Conservation (phyloP, 1,140 invertebrate species). For the Drosophila asahinai region DNA sequence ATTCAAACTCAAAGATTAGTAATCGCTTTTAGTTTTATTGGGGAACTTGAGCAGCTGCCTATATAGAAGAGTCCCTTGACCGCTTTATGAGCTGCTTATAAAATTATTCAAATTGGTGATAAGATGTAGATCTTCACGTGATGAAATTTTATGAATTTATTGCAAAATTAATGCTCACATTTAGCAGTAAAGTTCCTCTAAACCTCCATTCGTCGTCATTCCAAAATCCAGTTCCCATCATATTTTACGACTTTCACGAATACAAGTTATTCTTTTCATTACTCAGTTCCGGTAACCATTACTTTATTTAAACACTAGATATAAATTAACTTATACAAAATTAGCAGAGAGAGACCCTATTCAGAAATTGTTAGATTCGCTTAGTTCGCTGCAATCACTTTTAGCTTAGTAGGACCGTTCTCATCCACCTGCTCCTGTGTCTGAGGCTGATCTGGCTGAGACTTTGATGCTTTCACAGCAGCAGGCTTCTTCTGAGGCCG, state of each 20-base stretch:
- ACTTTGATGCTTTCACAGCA: no score
- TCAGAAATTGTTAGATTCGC: no score
- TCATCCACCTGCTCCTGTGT: no score
- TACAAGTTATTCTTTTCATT: no score
- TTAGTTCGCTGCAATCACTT: neutral
- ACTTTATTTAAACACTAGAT: neutral
- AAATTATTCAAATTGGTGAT: conserved; percentile 3
- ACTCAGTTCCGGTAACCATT: no score
- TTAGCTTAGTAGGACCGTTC: neutral
- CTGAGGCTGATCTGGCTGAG: neutral
- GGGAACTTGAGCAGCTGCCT: neutral
- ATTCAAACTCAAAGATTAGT: conserved; percentile 1
- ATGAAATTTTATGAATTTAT: neutral
- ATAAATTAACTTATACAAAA: neutral
- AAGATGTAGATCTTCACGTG: neutral
- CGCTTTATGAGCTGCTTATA: neutral
- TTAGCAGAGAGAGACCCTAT: neutral
- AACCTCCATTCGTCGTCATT: no score
- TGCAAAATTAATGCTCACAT: neutral
- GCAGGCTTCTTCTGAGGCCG: neutral
- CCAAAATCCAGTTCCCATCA: no score
- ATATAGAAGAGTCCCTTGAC: neutral
- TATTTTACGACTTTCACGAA: no score
- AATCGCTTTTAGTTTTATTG: neutral
- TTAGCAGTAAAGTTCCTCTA: neutral